These are phyloP conservation scores for Brachypterus glaber DNA, from an alignment of 2,888 invertebrate genomes.

Conservation along the genomic window DNA sequence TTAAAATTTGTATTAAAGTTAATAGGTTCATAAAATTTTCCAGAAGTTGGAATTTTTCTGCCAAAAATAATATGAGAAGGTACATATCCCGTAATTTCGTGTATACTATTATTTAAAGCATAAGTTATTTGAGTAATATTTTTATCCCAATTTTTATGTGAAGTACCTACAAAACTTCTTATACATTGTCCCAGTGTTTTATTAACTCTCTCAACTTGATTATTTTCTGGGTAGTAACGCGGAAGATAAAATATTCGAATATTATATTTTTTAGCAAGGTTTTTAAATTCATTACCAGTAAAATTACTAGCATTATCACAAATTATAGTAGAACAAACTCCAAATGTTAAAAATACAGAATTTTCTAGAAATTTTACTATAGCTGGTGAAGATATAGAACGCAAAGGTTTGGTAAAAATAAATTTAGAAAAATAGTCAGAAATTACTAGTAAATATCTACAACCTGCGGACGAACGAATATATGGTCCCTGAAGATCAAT, in stretches of 20 bases:
- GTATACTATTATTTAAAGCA: no score
- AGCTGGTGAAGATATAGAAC: conserved; percentile 6
- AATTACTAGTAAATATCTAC: conserved; percentile 14
- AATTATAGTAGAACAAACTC: conserved; percentile 8
- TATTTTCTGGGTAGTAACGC: no score
- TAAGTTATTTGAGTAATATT: conserved; percentile 22
- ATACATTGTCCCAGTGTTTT: conserved; percentile 25
- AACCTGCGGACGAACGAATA: conserved; percentile 12
- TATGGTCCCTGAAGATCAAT: conserved; percentile 16
- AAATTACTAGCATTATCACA: conserved; percentile 13
- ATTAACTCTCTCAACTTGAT: conserved; percentile 26
- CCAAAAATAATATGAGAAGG: no score
- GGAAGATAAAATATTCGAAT: no score
- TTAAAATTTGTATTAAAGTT: no score
- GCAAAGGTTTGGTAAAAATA: conserved; percentile 9
- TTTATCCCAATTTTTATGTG: conserved; percentile 22
- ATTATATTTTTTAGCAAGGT: conserved; percentile 8
- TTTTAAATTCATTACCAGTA: conserved; percentile 8
- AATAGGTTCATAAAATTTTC: no score
- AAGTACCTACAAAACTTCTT: conserved; percentile 20
- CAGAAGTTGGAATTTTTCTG: no score
- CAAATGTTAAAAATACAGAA: no score
- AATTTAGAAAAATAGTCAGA: conserved; percentile 15
- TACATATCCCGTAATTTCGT: no score
- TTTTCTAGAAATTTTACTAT: conserved; percentile 12